Evolutionary conservation across 2,888 invertebrate genomes (phyloP).

Genomic region (Platerodrilus igneus): DNA sequence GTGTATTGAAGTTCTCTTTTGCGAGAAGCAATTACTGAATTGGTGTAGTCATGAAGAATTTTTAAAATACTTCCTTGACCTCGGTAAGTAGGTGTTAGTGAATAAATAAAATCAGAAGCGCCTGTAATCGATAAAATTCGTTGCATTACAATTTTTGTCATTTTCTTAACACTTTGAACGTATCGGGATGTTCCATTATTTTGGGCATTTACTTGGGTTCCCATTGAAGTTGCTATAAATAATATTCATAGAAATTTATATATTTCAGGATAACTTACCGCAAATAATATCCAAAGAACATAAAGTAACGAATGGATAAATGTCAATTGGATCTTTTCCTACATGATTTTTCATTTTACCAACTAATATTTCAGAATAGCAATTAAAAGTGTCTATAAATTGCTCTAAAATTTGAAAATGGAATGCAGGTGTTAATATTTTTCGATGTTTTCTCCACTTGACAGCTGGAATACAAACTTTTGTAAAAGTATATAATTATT

Average conservation of each 20-base stretch:
- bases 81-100: conserved; percentile 56
- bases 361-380: conserved; percentile 55
- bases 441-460: conserved; percentile 62
- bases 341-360: conserved; percentile 48
- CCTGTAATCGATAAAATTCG: conserved; percentile 46
- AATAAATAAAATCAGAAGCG: conserved; percentile 45
- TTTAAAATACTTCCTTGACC: conserved; percentile 50
- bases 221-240: too few relatives aligned
- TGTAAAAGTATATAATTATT: too few relatives aligned
- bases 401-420: conserved; percentile 70
- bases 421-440: conserved; percentile 69
- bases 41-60: conserved; percentile 52
- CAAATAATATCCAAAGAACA: conserved; percentile 59
- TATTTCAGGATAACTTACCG: conserved; percentile 43
- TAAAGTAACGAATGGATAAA: conserved; percentile 57
- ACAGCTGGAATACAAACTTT: too few relatives aligned
- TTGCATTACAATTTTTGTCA: conserved; percentile 35
- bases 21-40: conserved; percentile 52
- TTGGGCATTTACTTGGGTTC: conserved; percentile 68
- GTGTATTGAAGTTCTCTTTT: conserved; percentile 44
- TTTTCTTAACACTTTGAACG: conserved; percentile 64
- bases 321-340: conserved; percentile 49
- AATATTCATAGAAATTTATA: too few relatives aligned
- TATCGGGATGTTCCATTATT: conserved; percentile 63
- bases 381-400: conserved; percentile 65